Percentiles rank a stretch among this genome's conserved stretches.
These are phyloP conservation scores for Todiramphus saurophagus DNA, from an alignment of 2,113 vertebrate species.

Conservation along the genomic window DNA sequence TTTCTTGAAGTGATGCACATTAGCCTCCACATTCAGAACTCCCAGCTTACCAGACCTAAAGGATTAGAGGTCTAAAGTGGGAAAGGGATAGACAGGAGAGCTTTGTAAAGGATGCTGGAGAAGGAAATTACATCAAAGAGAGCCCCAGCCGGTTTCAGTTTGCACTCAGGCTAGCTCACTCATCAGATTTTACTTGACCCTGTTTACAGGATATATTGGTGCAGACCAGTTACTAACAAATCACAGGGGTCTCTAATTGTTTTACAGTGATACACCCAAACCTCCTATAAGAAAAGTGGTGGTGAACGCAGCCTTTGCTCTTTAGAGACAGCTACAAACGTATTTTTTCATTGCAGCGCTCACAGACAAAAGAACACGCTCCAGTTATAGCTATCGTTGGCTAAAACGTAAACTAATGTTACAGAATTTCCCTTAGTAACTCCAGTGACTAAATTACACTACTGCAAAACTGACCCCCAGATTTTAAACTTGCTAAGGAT, in stretches of 20 bases:
- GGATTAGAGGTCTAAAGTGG: constrained; percentile 15
- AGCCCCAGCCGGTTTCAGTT: neutral
- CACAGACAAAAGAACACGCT: neutral
- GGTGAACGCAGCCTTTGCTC: neutral
- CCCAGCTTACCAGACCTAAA: constrained; percentile 3
- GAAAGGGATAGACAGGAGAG: neutral
- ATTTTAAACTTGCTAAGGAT: neutral
- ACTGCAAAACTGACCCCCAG: neutral
- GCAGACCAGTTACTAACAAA: neutral
- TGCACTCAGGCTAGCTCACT: neutral
- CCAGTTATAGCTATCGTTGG: neutral
- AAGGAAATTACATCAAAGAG: neutral
- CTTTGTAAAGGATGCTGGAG: neutral
- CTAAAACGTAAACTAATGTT: neutral
- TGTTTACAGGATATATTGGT: neutral
- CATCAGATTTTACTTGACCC: neutral
- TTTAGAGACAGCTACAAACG: neutral
- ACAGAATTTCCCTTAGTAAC: neutral
- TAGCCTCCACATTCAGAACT: neutral
- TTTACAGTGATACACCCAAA: neutral
- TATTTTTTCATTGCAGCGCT: neutral
- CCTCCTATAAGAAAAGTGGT: neutral
- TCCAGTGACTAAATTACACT: neutral
- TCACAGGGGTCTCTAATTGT: neutral
- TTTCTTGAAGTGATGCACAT: neutral